Conservation (phyloP, 2,888 invertebrate species). For the Heliconius aoede region DNA sequence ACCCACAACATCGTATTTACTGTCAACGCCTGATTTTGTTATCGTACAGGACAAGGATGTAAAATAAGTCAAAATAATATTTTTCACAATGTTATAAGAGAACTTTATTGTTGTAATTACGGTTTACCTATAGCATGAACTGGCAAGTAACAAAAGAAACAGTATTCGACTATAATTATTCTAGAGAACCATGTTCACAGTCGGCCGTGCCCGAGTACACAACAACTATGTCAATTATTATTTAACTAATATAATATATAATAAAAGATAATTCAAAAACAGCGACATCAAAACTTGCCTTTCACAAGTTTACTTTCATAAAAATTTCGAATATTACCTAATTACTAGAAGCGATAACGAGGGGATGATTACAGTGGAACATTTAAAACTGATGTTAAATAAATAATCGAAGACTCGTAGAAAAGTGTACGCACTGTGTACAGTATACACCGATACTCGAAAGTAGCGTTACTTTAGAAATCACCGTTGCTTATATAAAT, state of each 20-base stretch:
- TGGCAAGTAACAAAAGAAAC: constrained; percentile 80
- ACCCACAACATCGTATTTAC: background rate
- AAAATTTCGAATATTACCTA: constrained; percentile 66
- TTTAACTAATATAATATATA: constrained; percentile 60
- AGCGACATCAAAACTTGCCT: constrained; percentile 67
- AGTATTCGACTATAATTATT: constrained; percentile 76
- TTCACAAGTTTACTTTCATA: constrained; percentile 59
- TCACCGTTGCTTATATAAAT: constrained; percentile 61
- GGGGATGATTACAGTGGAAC: constrained; percentile 59
- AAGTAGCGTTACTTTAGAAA: constrained; percentile 61
- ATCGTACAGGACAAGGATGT: constrained; percentile 5
- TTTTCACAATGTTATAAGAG: constrained; percentile 81
- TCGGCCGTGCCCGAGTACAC: constrained; percentile 70
- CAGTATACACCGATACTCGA: constrained; percentile 50
- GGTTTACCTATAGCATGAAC: constrained; percentile 83
- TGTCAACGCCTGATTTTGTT: no score
- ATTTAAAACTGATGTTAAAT: constrained; percentile 57
- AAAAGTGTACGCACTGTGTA: constrained; percentile 61
- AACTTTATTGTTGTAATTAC: constrained; percentile 83
- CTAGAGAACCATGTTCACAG: constrained; percentile 77
- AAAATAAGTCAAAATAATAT: constrained; percentile 41
- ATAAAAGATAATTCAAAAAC: constrained; percentile 58
- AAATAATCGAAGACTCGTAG: constrained; percentile 57
- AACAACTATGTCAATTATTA: constrained; percentile 55
- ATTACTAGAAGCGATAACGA: constrained; percentile 72